Percentiles rank a stretch among this genome's conserved stretches.
phyloP scores from a whole-genome alignment of 2,797 vertebrate genomes.

The Okamejei kenojei region DNA sequence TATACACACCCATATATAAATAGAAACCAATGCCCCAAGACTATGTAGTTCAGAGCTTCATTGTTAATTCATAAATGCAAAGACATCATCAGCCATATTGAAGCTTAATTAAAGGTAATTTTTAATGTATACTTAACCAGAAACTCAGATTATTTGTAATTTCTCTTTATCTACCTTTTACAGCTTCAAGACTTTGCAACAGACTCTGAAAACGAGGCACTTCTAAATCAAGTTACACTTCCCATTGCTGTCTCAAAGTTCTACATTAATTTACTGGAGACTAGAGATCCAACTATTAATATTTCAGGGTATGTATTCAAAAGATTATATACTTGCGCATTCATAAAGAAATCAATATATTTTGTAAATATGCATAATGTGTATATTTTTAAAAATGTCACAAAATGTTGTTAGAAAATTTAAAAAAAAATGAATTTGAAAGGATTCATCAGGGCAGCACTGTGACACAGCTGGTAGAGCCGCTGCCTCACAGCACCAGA shows the following conservation, averaged over 20 bases:
- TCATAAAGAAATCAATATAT: background rate
- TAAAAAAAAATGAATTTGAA: too few species aligned
- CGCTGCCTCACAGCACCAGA: too few species aligned
- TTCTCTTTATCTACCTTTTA: background rate
- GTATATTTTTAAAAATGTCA: background rate
- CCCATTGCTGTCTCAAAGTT: background rate
- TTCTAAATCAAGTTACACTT: background rate
- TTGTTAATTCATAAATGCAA: background rate
- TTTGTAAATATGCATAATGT: background rate
- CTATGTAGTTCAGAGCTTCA: background rate
- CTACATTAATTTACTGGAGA: background rate
- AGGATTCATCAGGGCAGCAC: too few species aligned
- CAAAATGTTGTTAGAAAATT: background rate
- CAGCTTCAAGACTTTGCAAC: slow-evolving; percentile 26
- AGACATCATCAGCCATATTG: background rate
- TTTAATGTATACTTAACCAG: background rate
- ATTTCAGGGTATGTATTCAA: slow-evolving; percentile 5
- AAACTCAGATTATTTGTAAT: background rate
- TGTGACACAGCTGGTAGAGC: too few species aligned
- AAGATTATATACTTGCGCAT: background rate
- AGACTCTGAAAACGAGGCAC: background rate
- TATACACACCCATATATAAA: too few species aligned
- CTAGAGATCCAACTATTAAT: background rate
- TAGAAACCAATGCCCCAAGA: too few species aligned
- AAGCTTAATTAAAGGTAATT: background rate